phyloP scores from a whole-genome alignment of 2,797 vertebrate species.

The Eleutherodactylus coqui region DNA sequence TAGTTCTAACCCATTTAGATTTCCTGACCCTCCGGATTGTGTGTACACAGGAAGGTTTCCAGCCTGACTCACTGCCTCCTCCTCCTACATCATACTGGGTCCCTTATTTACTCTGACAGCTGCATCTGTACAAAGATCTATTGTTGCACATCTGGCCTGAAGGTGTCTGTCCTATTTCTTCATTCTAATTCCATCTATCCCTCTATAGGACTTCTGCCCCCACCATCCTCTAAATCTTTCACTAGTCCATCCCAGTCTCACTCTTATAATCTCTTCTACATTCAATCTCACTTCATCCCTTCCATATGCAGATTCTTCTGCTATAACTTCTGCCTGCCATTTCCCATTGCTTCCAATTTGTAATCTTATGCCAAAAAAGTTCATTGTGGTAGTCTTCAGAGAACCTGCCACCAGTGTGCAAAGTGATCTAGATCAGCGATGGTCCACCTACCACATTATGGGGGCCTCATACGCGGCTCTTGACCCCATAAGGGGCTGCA shows the following conservation, averaged over 20 bases:
- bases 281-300: neutral
- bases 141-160: constrained; percentile 62
- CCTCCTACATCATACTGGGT: constrained; percentile 46
- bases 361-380: neutral
- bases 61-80: constrained; percentile 57
- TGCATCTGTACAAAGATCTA: constrained; percentile 60
- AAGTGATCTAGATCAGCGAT: too few relatives aligned
- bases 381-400: too few relatives aligned
- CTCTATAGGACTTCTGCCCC: neutral
- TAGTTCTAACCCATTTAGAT: constrained; percentile 40
- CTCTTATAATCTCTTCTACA: constrained; percentile 6
- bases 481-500: too few relatives aligned
- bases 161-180: constrained; percentile 59
- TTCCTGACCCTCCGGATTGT: constrained; percentile 50
- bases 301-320: neutral
- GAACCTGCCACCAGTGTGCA: too few relatives aligned
- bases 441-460: too few relatives aligned
- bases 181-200: constrained; percentile 15
- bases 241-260: neutral
- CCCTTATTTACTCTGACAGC: constrained; percentile 57
- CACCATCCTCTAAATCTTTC: neutral
- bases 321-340: neutral
- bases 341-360: neutral
- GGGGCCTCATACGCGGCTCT: too few relatives aligned
- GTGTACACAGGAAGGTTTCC: constrained; percentile 59